Percentiles rank a stretch among this genome's conserved stretches.
These are phyloP conservation scores for Gymnoscopelus braueri DNA, from an alignment of 2,797 vertebrate genomes.

Conservation along the genomic window DNA sequence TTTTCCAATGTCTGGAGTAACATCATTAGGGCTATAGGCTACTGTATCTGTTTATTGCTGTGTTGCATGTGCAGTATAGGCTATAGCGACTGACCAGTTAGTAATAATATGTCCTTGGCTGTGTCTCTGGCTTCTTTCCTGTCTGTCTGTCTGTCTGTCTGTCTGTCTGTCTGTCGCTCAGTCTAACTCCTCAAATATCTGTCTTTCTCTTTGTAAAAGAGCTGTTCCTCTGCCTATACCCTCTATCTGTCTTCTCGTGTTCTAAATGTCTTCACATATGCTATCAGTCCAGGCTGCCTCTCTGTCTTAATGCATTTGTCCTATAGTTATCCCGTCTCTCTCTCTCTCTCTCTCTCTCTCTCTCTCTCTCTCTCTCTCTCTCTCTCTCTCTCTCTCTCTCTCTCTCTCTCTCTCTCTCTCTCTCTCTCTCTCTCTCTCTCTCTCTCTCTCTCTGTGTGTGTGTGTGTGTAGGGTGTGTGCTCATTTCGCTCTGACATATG, in stretches of 20 bases:
- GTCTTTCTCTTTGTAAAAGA: background rate
- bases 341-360: background rate
- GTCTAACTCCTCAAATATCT: background rate
- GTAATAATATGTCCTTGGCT: too few species aligned
- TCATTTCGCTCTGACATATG: too few species aligned
- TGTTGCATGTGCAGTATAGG: too few species aligned
- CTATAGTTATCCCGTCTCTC: background rate
- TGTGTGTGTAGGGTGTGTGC: background rate
- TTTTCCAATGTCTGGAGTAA: slow-evolving; percentile 41
- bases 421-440: slow-evolving; percentile 1
- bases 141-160: slow-evolving; percentile 13
- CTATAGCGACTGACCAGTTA: too few species aligned
- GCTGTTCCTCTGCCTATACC: background rate
- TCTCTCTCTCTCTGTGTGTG: slow-evolving; percentile 1
- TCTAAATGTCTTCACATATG: background rate
- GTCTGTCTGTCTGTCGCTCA: background rate
- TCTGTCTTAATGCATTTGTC: background rate
- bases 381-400: background rate
- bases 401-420: slow-evolving; percentile 1
- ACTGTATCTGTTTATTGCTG: too few species aligned
- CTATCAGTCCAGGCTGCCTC: background rate
- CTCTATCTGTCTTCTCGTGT: background rate
- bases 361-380: slow-evolving; percentile 4
- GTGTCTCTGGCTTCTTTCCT: background rate
- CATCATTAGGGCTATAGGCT: slow-evolving; percentile 38